phyloP scores from a whole-genome alignment of 1,140 invertebrate species.

The Eupristina koningsbergeri region DNA sequence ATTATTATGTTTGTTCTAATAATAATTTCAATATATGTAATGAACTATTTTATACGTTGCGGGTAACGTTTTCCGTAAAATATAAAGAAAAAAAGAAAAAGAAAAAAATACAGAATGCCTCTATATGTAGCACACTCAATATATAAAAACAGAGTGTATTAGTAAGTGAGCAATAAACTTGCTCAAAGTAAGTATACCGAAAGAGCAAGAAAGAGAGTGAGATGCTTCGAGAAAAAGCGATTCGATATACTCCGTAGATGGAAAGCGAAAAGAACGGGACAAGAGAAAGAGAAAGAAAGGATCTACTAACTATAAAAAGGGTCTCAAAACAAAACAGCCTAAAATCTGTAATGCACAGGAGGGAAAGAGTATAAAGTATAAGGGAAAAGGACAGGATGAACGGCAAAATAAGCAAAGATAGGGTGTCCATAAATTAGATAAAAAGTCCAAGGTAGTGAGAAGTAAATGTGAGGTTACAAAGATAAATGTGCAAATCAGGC shows the following conservation, averaged over 20 bases:
- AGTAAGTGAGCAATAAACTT: background rate
- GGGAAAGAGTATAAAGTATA: background rate
- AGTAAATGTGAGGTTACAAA: background rate
- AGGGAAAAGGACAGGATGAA: background rate
- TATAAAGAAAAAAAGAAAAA: too few species aligned
- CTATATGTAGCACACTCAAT: too few species aligned
- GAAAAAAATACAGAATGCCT: too few species aligned
- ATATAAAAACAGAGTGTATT: background rate
- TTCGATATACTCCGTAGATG: background rate
- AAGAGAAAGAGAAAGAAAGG: background rate
- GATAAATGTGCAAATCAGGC: background rate
- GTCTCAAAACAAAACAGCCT: background rate
- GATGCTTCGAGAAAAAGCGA: background rate
- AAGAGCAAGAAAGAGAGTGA: background rate
- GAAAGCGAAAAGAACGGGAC: background rate
- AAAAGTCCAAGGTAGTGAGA: background rate
- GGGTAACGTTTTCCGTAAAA: background rate
- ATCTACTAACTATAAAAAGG: background rate
- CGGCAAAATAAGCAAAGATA: slow-evolving; percentile 8
- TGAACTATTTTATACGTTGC: background rate
- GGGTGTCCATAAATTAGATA: slow-evolving; percentile 15
- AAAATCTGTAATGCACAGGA: background rate
- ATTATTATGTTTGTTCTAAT: background rate
- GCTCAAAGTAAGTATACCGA: background rate
- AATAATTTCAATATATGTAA: background rate